These are phyloP conservation scores for Poliocrania exsul DNA, from an alignment of 2,797 vertebrate species.

Conservation along the genomic window DNA sequence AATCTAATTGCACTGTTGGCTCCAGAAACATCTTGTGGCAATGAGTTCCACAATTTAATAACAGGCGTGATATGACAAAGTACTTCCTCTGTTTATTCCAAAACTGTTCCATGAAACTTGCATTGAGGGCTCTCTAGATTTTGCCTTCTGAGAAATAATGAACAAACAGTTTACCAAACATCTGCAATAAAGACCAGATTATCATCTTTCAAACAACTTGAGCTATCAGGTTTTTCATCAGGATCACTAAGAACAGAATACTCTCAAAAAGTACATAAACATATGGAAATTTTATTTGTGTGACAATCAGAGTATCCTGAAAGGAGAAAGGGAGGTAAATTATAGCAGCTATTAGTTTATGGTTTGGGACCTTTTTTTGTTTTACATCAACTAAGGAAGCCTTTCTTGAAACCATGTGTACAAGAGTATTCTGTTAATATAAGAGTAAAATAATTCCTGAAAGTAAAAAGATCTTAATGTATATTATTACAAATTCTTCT, in stretches of 20 bases:
- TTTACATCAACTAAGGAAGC: background rate
- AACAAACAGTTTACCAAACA: background rate
- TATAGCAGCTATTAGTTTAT: background rate
- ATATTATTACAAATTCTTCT: slow-evolving; percentile 43
- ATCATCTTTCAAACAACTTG: background rate
- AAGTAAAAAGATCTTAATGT: background rate
- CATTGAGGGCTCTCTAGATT: background rate
- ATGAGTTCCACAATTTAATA: slow-evolving; percentile 29
- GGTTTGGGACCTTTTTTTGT: background rate
- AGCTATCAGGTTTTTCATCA: background rate
- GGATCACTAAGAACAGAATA: background rate
- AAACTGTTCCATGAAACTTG: background rate
- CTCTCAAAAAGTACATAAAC: background rate
- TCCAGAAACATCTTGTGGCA: slow-evolving; percentile 11
- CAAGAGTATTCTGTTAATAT: background rate
- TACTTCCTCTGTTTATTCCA: slow-evolving; percentile 18
- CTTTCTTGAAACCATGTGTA: background rate
- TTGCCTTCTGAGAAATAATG: background rate
- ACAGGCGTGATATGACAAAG: background rate
- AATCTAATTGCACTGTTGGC: slow-evolving; percentile 31
- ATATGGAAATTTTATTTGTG: background rate
- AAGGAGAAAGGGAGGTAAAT: background rate
- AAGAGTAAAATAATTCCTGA: background rate
- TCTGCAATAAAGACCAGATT: background rate
- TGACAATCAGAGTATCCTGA: background rate